These are phyloP conservation scores for Stenoptilia bipunctidactyla DNA, from an alignment of 2,888 invertebrate species.

Conservation along the genomic window DNA sequence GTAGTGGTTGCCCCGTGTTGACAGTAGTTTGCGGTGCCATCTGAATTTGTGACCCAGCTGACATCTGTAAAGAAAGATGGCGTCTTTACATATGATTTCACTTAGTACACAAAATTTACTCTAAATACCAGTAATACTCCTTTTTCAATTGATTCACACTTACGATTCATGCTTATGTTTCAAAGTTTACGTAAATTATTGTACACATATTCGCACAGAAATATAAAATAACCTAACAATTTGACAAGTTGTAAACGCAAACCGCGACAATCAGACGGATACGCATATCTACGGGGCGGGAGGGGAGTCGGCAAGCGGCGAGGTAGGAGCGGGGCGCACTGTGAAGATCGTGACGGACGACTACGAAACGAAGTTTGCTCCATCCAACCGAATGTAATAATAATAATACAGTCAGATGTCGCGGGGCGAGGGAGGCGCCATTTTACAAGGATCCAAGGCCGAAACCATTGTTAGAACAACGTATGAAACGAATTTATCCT, in stretches of 20 bases:
- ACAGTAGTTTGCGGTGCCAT: constrained; percentile 95
- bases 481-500: too few species aligned
- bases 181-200: constrained; percentile 21
- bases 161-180: constrained; percentile 22
- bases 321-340: constrained; percentile 26
- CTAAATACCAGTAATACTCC: constrained; percentile 19
- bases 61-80: constrained; percentile 85
- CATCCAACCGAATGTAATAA: constrained; percentile 64
- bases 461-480: constrained; percentile 38
- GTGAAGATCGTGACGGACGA: constrained; percentile 40
- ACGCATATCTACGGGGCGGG: constrained; percentile 66
- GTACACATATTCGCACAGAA: constrained; percentile 30
- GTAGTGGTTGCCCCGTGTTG: constrained; percentile 85
- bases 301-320: constrained; percentile 28
- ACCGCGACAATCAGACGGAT: constrained; percentile 66
- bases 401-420: constrained; percentile 39
- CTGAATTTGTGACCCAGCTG: constrained; percentile 97
- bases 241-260: constrained; percentile 65
- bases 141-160: not conserved
- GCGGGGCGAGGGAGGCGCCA: constrained; percentile 53
- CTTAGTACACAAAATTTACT: constrained; percentile 34
- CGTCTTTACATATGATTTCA: constrained; percentile 67
- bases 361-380: not conserved
- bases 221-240: constrained; percentile 62
- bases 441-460: constrained; percentile 69